phyloP scores from a whole-genome alignment of 2,888 invertebrate species.

The Eristalis pertinax region DNA sequence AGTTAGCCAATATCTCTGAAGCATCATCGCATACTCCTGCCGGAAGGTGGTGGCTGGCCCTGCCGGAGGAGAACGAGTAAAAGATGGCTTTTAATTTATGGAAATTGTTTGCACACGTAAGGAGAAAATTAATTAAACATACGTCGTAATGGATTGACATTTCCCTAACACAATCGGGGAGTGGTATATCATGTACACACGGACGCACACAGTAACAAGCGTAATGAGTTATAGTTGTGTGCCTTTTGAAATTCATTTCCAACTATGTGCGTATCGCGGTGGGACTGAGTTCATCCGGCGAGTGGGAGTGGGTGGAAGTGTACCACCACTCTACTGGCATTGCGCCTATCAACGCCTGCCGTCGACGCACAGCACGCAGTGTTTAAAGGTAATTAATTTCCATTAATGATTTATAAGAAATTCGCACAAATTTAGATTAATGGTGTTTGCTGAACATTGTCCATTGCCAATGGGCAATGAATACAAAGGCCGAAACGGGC shows the following conservation, averaged over 20 bases:
- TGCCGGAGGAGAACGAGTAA: background rate
- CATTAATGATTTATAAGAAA: conserved; percentile 65
- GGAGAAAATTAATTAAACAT: conserved; percentile 71
- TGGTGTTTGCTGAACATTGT: conserved; percentile 37
- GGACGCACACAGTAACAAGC: background rate
- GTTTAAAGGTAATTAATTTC: conserved; percentile 67
- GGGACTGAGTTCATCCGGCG: too few relatives aligned
- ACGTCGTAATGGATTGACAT: conserved; percentile 67
- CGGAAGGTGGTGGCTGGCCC: background rate
- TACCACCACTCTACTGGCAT: background rate
- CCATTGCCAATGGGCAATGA: background rate
- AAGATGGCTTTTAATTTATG: conserved; percentile 70
- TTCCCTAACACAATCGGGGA: conserved; percentile 27
- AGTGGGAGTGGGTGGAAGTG: too few relatives aligned
- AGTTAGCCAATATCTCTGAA: background rate
- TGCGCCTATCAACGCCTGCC: background rate
- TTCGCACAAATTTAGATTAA: conserved; percentile 69
- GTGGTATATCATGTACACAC: background rate
- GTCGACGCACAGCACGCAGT: background rate
- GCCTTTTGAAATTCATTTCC: conserved; percentile 54
- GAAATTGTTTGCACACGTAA: conserved; percentile 68
- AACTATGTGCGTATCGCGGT: conserved; percentile 20
- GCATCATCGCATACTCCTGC: background rate
- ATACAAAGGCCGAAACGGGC: background rate
- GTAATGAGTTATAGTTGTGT: conserved; percentile 59